phyloP scores from a whole-genome alignment of 1,140 invertebrate genomes.

The Apis florea region DNA sequence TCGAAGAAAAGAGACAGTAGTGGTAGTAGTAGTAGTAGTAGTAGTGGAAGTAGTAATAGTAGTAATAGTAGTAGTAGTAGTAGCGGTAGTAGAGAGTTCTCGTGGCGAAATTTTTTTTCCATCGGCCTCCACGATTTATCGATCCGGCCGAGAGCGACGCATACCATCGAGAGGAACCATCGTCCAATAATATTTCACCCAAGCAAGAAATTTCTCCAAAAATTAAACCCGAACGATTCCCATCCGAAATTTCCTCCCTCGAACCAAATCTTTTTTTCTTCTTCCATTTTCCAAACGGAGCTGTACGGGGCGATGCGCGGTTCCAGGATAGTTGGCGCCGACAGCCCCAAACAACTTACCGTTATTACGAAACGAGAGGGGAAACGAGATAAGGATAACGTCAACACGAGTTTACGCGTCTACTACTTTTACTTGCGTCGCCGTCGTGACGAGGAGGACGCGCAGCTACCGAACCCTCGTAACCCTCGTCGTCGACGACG shows the following conservation, averaged over 20 bases:
- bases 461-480: conserved; percentile 40
- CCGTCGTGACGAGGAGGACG: conserved; percentile 58
- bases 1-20: not conserved
- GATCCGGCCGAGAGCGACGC: not conserved
- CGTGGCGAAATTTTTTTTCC: not conserved
- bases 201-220: no score
- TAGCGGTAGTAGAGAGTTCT: no score
- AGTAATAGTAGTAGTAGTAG: no score
- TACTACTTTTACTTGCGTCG: conserved; percentile 66
- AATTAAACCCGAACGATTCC: no score
- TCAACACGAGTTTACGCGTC: conserved; percentile 58
- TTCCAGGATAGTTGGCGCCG: conserved; percentile 42
- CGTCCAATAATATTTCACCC: no score
- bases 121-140: conserved; percentile 35
- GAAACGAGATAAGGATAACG: conserved; percentile 69
- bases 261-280: not conserved
- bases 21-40: no score
- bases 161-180: not conserved
- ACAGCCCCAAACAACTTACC: conserved; percentile 51
- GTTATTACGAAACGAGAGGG: conserved; percentile 27
- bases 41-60: not conserved
- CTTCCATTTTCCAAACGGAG: not conserved
- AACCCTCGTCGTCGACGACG: conserved; percentile 21
- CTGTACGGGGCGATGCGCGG: conserved; percentile 2
- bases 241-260: no score